Evolutionary conservation across 1,140 invertebrate species (phyloP), one percentile per base, ranked within the genome.

Genomic region (Araneus ventricosus): DNA sequence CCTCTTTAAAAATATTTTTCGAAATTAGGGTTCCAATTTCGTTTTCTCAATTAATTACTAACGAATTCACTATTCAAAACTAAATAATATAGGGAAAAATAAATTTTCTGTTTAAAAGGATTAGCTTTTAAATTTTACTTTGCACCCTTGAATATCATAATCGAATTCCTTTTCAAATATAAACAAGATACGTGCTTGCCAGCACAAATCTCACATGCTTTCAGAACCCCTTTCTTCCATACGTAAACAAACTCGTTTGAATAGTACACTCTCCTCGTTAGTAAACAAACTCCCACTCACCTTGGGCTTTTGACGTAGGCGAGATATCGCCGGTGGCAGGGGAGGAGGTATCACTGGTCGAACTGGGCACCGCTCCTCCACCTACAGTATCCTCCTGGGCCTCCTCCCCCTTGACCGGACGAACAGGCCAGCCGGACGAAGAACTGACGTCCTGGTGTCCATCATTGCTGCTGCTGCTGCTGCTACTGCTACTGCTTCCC

Each of bases 211-310:
- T 10, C 63, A 30, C 63, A 27, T 67, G 24, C 7, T 14, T 27
- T 6, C 7, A 8, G 27, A 8, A n/a, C 63, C 6, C 27, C 63
- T 27, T 67, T 27, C 63, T 67, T 27, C n/a, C 63, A 67, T 17
- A 52, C 27, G 63, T 67, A 67, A 75, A 75, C 70, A 75, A 37
- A 75, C 70, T 75, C 30, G 70, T 75, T 75, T 37, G 70, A 75
- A 75, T 75, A 34, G 27, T 52, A 52, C 41, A 30, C 82, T 27
- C 45, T 27, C 27, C n/a, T 52, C 27, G 82, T 75, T 88, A 88
- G 87, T 88, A 88, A 88, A 88, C 63, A 88, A 88, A 67, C 87
- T n/a, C 87, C 87, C 87, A 86, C 84, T 86, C 84, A 88, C 87
- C 87, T 88, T 85, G 82, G 14, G 82, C 45, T 85, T 67, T 63